A percentile compares a stretch with the other conserved stretches of the same genome.
Conservation (phyloP, 2,888 invertebrate genomes). For the Heterodera filipjevi region DNA sequence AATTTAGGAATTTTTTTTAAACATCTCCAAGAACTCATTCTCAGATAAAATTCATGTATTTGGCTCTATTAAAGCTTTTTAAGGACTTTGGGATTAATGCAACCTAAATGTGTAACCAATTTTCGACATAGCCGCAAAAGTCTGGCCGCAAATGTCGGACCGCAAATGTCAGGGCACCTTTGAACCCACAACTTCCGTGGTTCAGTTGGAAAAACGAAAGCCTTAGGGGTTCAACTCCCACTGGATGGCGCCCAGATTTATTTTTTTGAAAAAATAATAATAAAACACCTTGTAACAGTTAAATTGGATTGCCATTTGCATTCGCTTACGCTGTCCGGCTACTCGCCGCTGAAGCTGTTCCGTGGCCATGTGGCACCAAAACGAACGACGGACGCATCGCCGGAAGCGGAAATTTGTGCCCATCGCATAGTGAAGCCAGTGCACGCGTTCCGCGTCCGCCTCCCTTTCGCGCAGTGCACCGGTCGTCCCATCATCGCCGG, state of each 20-base stretch:
- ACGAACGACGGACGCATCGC: slow-evolving; percentile 13
- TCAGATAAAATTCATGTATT: no score
- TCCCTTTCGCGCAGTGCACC: slow-evolving; percentile 53
- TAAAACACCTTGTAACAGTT: slow-evolving; percentile 37
- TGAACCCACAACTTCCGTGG: no score
- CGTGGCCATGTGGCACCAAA: slow-evolving; percentile 51
- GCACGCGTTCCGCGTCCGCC: slow-evolving; percentile 46
- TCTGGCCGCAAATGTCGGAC: no score
- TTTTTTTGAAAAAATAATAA: neutral
- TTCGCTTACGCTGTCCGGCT: slow-evolving; percentile 38
- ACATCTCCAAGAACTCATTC: no score
- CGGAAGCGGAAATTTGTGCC: slow-evolving; percentile 40
- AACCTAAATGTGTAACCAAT: no score
- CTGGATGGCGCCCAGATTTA: no score
- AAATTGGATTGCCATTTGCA: slow-evolving; percentile 38
- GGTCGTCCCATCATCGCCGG: slow-evolving; percentile 40
- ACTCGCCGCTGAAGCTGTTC: slow-evolving; percentile 43
- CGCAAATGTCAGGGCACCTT: no score
- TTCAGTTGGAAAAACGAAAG: neutral
- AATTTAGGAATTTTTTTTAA: no score
- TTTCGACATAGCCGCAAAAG: no score
- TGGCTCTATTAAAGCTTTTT: no score
- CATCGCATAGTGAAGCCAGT: slow-evolving; percentile 37
- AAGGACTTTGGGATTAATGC: no score
- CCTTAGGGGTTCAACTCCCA: neutral